Evolutionary conservation across 2,888 invertebrate species (phyloP).

Genomic region (Nesidiocoris tenuis): DNA sequence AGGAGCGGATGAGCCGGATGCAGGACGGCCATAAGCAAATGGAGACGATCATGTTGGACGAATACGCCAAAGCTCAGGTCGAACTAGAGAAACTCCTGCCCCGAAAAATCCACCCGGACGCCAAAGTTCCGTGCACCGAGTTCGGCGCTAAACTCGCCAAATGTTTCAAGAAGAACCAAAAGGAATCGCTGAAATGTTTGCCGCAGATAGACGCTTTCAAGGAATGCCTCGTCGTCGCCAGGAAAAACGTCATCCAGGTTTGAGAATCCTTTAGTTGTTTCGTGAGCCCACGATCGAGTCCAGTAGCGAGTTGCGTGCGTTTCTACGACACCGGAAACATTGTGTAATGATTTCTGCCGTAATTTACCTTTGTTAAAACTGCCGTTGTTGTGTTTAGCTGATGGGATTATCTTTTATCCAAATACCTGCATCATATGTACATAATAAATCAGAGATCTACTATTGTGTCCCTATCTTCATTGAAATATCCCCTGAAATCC

Average conservation of each 20-base stretch:
- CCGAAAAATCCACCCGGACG: constrained; percentile 12
- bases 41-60: constrained; percentile 26
- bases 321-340: not conserved
- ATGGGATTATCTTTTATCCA: no score
- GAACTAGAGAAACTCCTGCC: constrained; percentile 39
- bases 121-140: constrained; percentile 35
- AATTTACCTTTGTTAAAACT: no score
- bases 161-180: constrained; percentile 30
- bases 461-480: no score
- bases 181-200: constrained; percentile 30
- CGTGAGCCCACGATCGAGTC: not conserved
- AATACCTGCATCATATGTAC: no score
- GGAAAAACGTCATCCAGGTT: constrained; percentile 33
- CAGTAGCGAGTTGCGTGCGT: constrained; percentile 1
- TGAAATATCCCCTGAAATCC: no score
- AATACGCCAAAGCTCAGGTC: constrained; percentile 32
- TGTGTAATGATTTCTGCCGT: no score
- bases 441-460: no score
- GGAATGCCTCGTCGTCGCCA: constrained; percentile 26
- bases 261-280: constrained; percentile 1
- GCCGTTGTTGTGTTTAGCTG: no score
- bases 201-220: constrained; percentile 31
- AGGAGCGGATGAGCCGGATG: constrained; percentile 24
- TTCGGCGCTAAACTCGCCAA: constrained; percentile 18
- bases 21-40: constrained; percentile 29